Evolutionary conservation across 2,888 invertebrate genomes (phyloP).

Genomic region (Euzophera pinguis): DNA sequence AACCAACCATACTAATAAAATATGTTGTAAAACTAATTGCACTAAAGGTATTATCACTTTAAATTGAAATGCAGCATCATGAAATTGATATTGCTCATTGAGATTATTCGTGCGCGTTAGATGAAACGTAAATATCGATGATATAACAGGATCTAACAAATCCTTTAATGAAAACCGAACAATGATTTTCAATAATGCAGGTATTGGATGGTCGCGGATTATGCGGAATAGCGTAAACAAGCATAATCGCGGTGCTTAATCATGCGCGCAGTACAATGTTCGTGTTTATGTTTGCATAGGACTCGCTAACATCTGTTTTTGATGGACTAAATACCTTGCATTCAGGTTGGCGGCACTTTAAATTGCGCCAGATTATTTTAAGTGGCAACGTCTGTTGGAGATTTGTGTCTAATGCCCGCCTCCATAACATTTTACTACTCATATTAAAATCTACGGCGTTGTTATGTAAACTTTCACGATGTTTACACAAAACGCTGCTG

Average conservation of each 20-base stretch:
- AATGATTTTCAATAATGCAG: conserved; percentile 10
- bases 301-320: conserved; percentile 71
- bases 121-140: not conserved
- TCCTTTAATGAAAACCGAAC: conserved; percentile 6
- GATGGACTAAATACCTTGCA: conserved; percentile 75
- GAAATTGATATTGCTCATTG: not conserved
- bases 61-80: not conserved
- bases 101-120: not conserved
- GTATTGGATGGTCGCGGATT: conserved; percentile 1
- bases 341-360: conserved; percentile 74
- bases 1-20: too few relatives aligned
- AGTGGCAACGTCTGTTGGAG: conserved; percentile 72
- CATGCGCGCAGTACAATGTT: conserved; percentile 42
- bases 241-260: conserved; percentile 42
- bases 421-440: conserved; percentile 53
- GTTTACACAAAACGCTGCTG: conserved; percentile 17
- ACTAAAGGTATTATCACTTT: too few relatives aligned
- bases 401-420: conserved; percentile 61
- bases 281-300: conserved; percentile 69
- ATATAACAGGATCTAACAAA: not conserved
- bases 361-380: conserved; percentile 77
- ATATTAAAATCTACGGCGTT: conserved; percentile 44
- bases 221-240: conserved; percentile 32
- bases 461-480: conserved; percentile 19
- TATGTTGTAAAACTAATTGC: too few relatives aligned